phyloP scores from a whole-genome alignment of 2,888 invertebrate species.

The Drosophila robusta region DNA sequence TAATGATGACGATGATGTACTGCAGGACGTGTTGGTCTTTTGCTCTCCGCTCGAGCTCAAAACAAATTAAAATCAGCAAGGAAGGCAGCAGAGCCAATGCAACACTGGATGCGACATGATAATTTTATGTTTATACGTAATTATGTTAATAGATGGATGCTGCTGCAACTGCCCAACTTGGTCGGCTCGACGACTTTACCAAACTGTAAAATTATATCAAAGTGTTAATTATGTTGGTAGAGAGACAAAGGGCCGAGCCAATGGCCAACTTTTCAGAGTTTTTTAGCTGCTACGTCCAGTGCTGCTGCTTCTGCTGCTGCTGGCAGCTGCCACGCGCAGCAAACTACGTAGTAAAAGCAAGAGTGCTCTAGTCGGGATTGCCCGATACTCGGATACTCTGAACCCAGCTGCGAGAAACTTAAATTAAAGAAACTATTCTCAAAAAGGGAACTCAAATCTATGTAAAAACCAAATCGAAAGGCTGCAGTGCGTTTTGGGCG shows the following conservation, averaged over 20 bases:
- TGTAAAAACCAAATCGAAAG: no score
- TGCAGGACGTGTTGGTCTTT: conserved; percentile 77
- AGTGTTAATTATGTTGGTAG: conserved; percentile 74
- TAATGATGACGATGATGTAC: conserved; percentile 80
- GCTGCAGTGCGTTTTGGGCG: no score
- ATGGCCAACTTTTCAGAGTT: conserved; percentile 42
- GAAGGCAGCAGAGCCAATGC: conserved; percentile 33
- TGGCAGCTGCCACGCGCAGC: conserved; percentile 49
- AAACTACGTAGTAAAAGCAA: conserved; percentile 12
- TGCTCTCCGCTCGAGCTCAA: conserved; percentile 63
- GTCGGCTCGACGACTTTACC: conserved; percentile 51
- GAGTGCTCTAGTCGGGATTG: no score
- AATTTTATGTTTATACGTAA: conserved; percentile 71
- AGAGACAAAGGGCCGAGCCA: conserved; percentile 9
- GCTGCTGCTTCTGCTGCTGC: conserved; percentile 26
- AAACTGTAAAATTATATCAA: conserved; percentile 73
- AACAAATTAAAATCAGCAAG: conserved; percentile 77
- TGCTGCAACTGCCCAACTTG: conserved; percentile 19
- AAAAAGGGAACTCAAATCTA: no score
- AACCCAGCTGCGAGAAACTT: no score
- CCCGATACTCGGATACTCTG: no score
- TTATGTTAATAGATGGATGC: conserved; percentile 74
- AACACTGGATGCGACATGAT: conserved; percentile 66
- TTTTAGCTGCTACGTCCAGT: conserved; percentile 24
- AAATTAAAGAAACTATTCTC: no score